Base-by-base conservation (phyloP, 2,888 invertebrate genomes). In the Polia nebulosa region DNA sequence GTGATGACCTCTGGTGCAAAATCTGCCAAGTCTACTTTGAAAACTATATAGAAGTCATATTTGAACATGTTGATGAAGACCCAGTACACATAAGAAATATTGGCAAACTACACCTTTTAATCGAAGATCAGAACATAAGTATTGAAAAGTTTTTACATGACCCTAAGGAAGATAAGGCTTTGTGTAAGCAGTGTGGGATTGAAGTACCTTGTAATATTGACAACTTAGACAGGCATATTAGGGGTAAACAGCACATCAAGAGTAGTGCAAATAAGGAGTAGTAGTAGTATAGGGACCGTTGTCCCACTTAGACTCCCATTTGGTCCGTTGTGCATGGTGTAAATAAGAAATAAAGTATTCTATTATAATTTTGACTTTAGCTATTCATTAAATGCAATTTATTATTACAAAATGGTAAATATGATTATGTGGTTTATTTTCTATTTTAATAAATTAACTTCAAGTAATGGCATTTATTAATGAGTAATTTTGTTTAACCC, bases 1-100 rank as follows among this genome's bases (percentile, higher is more conserved):
- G 85, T 53, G 78, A 86, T n/a, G 87, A 89, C 29, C 64, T 92
- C 7, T 92, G 89, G 90, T 92, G 92, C 60, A 92, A 92, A 84
- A 81, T 92, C 15, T 92, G 92, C 56, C 83, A 88, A 74, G 73
- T 80, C 13, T 91, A 87, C 64, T 87, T 92, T 62, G 86, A 89
- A 64, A 92, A 92, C 64, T 89, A 88, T 25, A 82, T 91, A 3
- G 88, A 89, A 72, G 53, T 84, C 5, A 86, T 92, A 71, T 84
- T 90, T 66, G 85, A 90, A 39, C 92, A 92, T 84, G 86, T 92
- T 17, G 85, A 88, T 64, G 81, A 89, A 72, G 75, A 87, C 52
- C 71, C 73, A 0, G 80, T 82, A 5, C 90, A 92, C 83, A 67
- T 78, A 20, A 79, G 66, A 39, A 81, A 72, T 34, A 73, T 90